Evolutionary conservation across 2,888 invertebrate genomes (phyloP), one percentile per base, ranked within the genome.

Genomic region (Caenorhabditis sulstoni): DNA sequence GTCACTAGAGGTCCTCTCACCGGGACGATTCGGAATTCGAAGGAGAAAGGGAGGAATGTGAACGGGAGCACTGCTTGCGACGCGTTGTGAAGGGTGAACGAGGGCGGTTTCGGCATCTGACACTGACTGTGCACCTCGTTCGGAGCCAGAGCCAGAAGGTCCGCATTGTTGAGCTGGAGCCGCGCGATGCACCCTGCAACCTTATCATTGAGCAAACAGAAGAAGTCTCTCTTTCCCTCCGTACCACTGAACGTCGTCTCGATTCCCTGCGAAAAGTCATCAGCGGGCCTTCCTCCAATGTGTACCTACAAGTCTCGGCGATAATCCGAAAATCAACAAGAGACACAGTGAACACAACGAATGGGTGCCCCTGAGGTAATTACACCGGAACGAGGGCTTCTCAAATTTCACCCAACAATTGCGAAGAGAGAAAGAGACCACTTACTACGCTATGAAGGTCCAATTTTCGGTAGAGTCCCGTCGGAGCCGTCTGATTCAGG

Each of bases 391-490:
- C 64, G 29, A 29, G 29, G 29, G 71, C 71, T 62, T 71, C 71
- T 71, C 71, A 71, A 49, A 57, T 71, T 71, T 71, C 71, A 71
- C 55, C 47, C 57, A 64, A 71, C 71, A 71, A 71, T 71, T 71
- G 62, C 62, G 55, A 22, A 9, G 49, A 50, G 11, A 2, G 11
- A 14, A 18, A 37, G 23, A 64, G 53, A 35, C 50, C 59, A 79
- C 81, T 65, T 53, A 87, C 87, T 76, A 86, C 76, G 16, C 68
- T 81, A 59, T 89, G 87, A n/a, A 89, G 81, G 81, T 89, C 89
- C 45, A 89, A 77, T 82, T 89, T 89, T 57, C 89, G 62, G 74
- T 89, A 89, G n/a, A 89, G 77, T 14, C 88, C 88, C 8, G 84
- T 83, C 1, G 89, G 88, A 47, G 86, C 84, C 3, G 89, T 89